Conservation (phyloP, 2,888 invertebrate species). For the Helicoverpa assulta region DNA sequence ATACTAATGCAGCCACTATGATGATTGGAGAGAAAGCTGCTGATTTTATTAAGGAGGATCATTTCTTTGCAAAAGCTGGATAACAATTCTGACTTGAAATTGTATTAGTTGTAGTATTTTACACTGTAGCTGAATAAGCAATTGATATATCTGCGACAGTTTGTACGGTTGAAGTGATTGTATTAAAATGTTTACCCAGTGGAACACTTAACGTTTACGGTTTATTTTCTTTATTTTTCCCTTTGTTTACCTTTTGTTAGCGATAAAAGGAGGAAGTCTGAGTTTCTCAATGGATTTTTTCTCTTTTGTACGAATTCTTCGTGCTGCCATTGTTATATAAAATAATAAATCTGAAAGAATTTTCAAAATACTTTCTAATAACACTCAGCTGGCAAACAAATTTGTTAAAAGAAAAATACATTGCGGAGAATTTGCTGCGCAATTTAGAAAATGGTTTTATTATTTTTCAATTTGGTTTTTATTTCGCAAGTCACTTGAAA, state of each 20-base stretch:
- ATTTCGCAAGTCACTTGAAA: slow-evolving; percentile 21
- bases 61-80: slow-evolving; percentile 3
- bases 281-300: slow-evolving; percentile 52
- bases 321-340: slow-evolving; percentile 51
- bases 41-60: slow-evolving; percentile 56
- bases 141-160: neutral
- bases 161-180: slow-evolving; percentile 1
- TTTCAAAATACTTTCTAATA: slow-evolving; percentile 53
- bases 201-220: slow-evolving; percentile 40
- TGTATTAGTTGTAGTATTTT: neutral
- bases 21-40: slow-evolving; percentile 93
- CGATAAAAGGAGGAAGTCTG: slow-evolving; percentile 45
- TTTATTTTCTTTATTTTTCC: slow-evolving; percentile 45
- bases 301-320: slow-evolving; percentile 47
- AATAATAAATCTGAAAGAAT: slow-evolving; percentile 52
- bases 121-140: neutral
- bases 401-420: slow-evolving; percentile 45
- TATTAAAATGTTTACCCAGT: neutral
- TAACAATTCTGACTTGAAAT: neutral
- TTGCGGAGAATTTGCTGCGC: slow-evolving; percentile 9
- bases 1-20: slow-evolving; percentile 93
- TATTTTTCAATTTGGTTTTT: slow-evolving; percentile 39
- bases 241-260: slow-evolving; percentile 58
- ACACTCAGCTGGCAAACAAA: slow-evolving; percentile 49
- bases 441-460: slow-evolving; percentile 33